Conservation (phyloP, 1,140 invertebrate genomes). For the Anoplophora glabripennis region DNA sequence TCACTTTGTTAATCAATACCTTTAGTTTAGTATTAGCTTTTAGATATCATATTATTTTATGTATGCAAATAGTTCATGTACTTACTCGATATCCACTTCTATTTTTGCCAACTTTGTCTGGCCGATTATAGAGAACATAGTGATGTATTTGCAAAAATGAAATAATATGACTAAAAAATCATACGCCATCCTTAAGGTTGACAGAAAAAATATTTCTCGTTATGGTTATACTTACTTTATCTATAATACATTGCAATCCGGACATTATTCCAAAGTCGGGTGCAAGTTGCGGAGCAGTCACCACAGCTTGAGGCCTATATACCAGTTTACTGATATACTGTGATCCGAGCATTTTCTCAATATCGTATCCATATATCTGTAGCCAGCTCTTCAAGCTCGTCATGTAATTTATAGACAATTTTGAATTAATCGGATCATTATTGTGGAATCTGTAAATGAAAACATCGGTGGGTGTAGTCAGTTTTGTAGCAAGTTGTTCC, state of each 20-base stretch:
- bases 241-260: conserved; percentile 81
- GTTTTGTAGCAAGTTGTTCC: conserved; percentile 75
- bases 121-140: no score
- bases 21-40: no score
- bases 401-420: conserved; percentile 74
- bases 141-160: no score
- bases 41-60: no score
- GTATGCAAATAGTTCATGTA: no score
- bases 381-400: conserved; percentile 83
- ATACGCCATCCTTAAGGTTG: no score
- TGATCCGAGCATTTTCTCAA: conserved; percentile 80
- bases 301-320: conserved; percentile 70
- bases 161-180: no score
- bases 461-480: conserved; percentile 81
- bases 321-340: conserved; percentile 73
- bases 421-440: conserved; percentile 87
- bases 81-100: no score
- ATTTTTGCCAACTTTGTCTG: no score
- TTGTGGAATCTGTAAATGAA: conserved; percentile 89
- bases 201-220: no score
- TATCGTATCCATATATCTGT: conserved; percentile 82
- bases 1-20: no score
- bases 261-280: conserved; percentile 86
- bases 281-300: conserved; percentile 72
- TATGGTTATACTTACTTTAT: conserved; percentile 56